phyloP scores from a whole-genome alignment of 1,140 invertebrate species.

The Parasteatoda tepidariorum region DNA sequence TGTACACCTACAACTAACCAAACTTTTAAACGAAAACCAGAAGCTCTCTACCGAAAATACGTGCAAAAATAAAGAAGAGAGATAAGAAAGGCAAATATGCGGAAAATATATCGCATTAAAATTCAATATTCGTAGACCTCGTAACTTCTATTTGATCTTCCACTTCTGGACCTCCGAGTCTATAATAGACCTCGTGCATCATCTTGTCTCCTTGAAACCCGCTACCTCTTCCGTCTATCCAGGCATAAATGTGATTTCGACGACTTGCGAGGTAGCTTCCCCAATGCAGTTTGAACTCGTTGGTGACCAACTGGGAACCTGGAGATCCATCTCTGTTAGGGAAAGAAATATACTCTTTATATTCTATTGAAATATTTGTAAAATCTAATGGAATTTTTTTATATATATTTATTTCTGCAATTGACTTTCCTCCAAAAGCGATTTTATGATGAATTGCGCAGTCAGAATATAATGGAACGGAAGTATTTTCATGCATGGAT shows the following conservation, averaged over 20 bases:
- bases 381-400: too few species aligned
- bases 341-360: not conserved
- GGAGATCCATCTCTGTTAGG: conserved; percentile 82
- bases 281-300: conserved; percentile 85
- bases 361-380: too few species aligned
- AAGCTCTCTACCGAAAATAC: too few species aligned
- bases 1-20: too few species aligned
- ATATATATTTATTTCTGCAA: too few species aligned
- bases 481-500: too few species aligned
- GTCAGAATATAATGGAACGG: too few species aligned
- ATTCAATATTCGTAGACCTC: conserved; percentile 71
- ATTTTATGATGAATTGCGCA: too few species aligned
- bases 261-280: conserved; percentile 83
- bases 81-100: not conserved
- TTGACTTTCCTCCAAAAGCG: too few species aligned
- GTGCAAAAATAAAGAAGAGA: not conserved
- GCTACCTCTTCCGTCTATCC: conserved; percentile 88
- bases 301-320: conserved; percentile 87
- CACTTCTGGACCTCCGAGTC: conserved; percentile 86
- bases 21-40: too few species aligned
- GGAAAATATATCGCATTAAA: not conserved
- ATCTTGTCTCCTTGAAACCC: conserved; percentile 85
- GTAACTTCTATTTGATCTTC: conserved; percentile 91
- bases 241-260: conserved; percentile 86
- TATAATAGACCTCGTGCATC: conserved; percentile 84